Conservation (phyloP, 2,113 vertebrate species). For the Chlorodrepanis virens region DNA sequence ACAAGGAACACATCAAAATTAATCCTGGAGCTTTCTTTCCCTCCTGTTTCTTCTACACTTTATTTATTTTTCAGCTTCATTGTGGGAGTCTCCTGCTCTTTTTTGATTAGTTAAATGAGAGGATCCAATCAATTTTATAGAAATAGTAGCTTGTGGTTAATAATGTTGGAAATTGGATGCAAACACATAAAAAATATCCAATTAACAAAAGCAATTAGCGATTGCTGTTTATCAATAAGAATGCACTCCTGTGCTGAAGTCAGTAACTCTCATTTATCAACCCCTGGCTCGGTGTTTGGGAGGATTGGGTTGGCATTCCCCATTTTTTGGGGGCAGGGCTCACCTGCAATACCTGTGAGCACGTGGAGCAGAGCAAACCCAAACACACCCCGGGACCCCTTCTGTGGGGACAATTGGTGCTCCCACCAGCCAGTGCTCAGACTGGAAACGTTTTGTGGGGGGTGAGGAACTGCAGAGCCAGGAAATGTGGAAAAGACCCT, state of each 20-base stretch:
- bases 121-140: background rate
- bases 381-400: background rate
- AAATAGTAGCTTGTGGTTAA: background rate
- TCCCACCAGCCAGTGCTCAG: background rate
- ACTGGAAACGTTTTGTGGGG: background rate
- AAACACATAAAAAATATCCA: background rate
- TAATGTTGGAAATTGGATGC: background rate
- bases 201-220: background rate
- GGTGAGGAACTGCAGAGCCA: background rate
- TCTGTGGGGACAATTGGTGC: background rate
- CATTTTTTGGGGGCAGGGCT: background rate
- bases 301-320: background rate
- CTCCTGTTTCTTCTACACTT: background rate
- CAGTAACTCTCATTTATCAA: background rate
- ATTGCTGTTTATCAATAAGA: background rate
- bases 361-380: background rate
- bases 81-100: background rate
- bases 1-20: background rate
- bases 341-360: background rate
- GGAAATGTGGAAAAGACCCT: background rate
- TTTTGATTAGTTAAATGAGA: background rate
- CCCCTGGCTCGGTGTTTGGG: background rate
- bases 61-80: background rate
- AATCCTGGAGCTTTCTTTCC: background rate
- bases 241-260: background rate